A percentile compares a stretch with the other conserved stretches of the same genome.
phyloP scores from a whole-genome alignment of 1,140 invertebrate species.

The Hyphantria cunea region DNA sequence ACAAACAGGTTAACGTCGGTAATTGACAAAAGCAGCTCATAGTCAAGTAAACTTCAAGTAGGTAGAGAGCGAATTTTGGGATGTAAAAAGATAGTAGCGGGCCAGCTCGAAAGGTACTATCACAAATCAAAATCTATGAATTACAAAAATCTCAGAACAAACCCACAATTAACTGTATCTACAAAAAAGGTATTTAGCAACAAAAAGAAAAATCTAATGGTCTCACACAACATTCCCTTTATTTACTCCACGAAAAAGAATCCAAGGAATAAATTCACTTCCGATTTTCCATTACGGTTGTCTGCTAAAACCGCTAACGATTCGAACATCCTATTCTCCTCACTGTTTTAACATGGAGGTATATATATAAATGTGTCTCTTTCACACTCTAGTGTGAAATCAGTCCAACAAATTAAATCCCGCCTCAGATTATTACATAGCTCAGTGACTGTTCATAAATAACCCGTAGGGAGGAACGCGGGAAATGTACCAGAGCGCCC shows the following conservation, averaged over 20 bases:
- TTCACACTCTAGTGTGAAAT: constrained; percentile 78
- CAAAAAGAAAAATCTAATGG: constrained; percentile 8
- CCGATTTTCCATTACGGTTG: constrained; percentile 55
- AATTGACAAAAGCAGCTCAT: too few species aligned
- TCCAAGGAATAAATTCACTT: constrained; percentile 30
- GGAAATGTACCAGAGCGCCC: constrained; percentile 26
- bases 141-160: background rate
- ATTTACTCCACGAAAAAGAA: constrained; percentile 54
- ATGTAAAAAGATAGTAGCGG: too few species aligned
- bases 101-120: too few species aligned
- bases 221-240: constrained; percentile 51
- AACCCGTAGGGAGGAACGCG: constrained; percentile 66
- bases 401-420: constrained; percentile 86
- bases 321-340: constrained; percentile 33
- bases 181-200: background rate
- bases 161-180: background rate
- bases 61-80: too few species aligned
- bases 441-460: constrained; percentile 86
- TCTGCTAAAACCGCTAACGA: constrained; percentile 64
- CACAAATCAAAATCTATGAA: background rate
- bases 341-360: constrained; percentile 32
- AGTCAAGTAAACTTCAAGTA: too few species aligned
- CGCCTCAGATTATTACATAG: constrained; percentile 86
- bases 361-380: constrained; percentile 37
- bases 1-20: too few species aligned